A percentile compares a stretch with the other conserved stretches of the same genome.
phyloP scores from a whole-genome alignment of 2,888 invertebrate genomes.

The Pollenia labialis region DNA sequence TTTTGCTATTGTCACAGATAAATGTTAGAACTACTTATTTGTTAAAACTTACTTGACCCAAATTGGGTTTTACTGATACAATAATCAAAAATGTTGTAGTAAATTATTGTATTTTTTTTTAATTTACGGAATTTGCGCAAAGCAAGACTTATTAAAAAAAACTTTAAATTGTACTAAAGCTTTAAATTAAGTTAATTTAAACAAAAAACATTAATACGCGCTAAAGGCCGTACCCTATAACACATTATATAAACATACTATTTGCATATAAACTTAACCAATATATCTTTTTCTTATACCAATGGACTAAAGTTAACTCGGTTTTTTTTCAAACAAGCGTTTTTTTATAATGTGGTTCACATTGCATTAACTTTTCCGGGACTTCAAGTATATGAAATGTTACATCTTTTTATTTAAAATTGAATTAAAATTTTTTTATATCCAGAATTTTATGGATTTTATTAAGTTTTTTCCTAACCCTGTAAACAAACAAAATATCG shows the following conservation, averaged over 20 bases:
- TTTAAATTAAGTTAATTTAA: constrained; percentile 46
- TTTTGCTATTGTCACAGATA: constrained; percentile 89
- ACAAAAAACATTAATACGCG: constrained; percentile 28
- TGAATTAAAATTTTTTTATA: no score
- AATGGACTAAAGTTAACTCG: no score
- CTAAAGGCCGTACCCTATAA: not conserved
- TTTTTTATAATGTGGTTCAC: no score
- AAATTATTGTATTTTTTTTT: not conserved
- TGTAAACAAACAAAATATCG: no score
- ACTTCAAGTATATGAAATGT: no score
- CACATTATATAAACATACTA: not conserved
- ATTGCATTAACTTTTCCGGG: no score
- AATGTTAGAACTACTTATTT: constrained; percentile 15
- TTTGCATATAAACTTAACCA: no score
- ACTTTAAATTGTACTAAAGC: constrained; percentile 41
- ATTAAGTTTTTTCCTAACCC: no score
- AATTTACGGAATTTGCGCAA: constrained; percentile 4
- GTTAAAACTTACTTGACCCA: constrained; percentile 50
- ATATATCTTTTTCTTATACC: no score
- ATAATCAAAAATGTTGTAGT: not conserved
- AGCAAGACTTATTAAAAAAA: constrained; percentile 32
- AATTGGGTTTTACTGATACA: constrained; percentile 56
- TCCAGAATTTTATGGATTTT: no score
- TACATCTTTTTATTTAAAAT: no score
- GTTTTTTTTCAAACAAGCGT: no score